These are phyloP conservation scores for Hemibagrus wyckioides DNA, from an alignment of 2,113 vertebrate species.

Conservation along the genomic window DNA sequence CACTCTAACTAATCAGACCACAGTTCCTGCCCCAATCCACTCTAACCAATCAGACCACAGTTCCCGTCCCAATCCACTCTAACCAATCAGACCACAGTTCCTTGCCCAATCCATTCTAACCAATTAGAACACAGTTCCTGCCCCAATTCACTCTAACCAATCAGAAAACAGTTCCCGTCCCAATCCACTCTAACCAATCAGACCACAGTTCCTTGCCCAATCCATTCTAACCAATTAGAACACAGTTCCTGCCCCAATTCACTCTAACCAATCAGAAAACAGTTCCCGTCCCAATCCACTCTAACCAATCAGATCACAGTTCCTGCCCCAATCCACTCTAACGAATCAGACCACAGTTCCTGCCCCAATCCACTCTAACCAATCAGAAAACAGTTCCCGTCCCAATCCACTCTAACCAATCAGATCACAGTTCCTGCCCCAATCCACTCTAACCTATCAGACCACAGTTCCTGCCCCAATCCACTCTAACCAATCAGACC, in stretches of 20 bases:
- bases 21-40: background rate
- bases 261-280: background rate
- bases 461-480: background rate
- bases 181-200: no score
- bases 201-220: background rate
- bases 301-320: background rate
- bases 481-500: background rate
- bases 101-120: background rate
- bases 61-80: no score
- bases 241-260: background rate
- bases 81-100: no score
- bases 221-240: background rate
- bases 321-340: background rate
- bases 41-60: background rate
- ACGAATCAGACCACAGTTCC: background rate
- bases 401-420: no score
- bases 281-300: no score
- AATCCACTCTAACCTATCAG: background rate
- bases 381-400: background rate
- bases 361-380: background rate
- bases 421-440: background rate
- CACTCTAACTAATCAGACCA: no score
- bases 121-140: background rate
- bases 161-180: no score
- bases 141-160: background rate